phyloP scores from a whole-genome alignment of 1,140 invertebrate genomes.

The Aphis gossypii region DNA sequence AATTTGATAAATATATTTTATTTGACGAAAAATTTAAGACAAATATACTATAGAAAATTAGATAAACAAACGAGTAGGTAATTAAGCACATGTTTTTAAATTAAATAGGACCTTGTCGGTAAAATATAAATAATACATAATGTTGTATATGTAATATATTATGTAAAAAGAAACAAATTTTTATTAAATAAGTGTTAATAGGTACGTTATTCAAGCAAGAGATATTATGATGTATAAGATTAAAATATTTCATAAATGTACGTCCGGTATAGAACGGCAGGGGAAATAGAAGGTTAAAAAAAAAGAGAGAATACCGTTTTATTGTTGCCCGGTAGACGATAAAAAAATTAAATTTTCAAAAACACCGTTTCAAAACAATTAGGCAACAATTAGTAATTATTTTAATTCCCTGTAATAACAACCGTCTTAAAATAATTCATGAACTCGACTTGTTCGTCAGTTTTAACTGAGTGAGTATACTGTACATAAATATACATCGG shows the following conservation, averaged over 20 bases:
- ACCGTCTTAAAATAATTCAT: conserved; percentile 36
- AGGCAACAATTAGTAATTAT: conserved; percentile 55
- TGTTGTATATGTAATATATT: not conserved
- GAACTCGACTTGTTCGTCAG: not conserved
- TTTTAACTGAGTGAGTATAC: conserved; percentile 1
- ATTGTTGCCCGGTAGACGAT: conserved; percentile 12
- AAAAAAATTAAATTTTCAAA: not conserved
- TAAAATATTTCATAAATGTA: not conserved
- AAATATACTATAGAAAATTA: not conserved
- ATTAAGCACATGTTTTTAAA: not conserved
- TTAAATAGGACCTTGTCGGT: not conserved
- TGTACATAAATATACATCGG: not conserved
- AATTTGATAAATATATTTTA: not conserved
- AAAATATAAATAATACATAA: not conserved
- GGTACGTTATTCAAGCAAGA: not conserved
- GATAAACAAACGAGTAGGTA: not conserved
- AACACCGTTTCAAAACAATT: conserved; percentile 45
- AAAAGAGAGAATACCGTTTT: conserved; percentile 13
- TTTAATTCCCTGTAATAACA: conserved; percentile 43
- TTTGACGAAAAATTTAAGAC: not conserved
- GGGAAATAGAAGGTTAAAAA: not conserved
- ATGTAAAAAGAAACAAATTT: not conserved
- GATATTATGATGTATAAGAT: not conserved
- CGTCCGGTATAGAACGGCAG: conserved; percentile 14
- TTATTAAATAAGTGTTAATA: not conserved